phyloP scores from a whole-genome alignment of 2,113 vertebrate species.

The Cariama cristata region DNA sequence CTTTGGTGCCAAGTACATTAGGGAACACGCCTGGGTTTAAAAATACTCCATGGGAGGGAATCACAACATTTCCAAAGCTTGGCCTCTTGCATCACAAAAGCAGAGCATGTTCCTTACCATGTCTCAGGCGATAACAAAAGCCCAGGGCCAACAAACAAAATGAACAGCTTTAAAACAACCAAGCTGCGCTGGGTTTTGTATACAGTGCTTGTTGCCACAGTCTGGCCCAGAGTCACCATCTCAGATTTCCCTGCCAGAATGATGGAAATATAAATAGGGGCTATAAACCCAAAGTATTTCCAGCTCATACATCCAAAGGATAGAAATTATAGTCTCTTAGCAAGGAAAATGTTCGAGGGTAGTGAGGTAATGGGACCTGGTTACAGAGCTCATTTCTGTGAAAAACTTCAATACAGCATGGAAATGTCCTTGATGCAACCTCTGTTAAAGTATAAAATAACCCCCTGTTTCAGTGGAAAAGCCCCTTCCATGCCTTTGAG shows the following conservation, averaged over 20 bases:
- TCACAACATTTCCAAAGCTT: slow-evolving; percentile 30
- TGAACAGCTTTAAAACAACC: slow-evolving; percentile 8
- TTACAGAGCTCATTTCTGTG: slow-evolving; percentile 49
- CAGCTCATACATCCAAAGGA: slow-evolving; percentile 40
- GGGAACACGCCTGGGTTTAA: neutral
- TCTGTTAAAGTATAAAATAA: slow-evolving; percentile 37
- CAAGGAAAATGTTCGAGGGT: slow-evolving; percentile 59
- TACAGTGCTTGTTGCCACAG: slow-evolving; percentile 11
- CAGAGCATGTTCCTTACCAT: neutral
- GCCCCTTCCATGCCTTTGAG: neutral
- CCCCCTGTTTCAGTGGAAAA: slow-evolving; percentile 37
- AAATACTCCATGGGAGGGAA: slow-evolving; percentile 38
- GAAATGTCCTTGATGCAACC: slow-evolving; percentile 53
- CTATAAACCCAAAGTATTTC: slow-evolving; percentile 58
- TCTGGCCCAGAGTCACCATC: slow-evolving; percentile 24
- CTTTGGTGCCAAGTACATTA: slow-evolving; percentile 53
- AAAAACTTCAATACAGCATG: slow-evolving; percentile 29
- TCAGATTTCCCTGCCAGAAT: slow-evolving; percentile 18
- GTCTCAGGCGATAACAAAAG: neutral
- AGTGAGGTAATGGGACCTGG: slow-evolving; percentile 64
- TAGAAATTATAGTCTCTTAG: slow-evolving; percentile 63
- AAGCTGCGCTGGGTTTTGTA: neutral
- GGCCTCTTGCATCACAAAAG: slow-evolving; percentile 36
- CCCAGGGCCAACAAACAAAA: slow-evolving; percentile 9
- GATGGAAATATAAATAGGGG: slow-evolving; percentile 57